phyloP scores from a whole-genome alignment of 2,888 invertebrate species.

The Sphecodes monilicornis region DNA sequence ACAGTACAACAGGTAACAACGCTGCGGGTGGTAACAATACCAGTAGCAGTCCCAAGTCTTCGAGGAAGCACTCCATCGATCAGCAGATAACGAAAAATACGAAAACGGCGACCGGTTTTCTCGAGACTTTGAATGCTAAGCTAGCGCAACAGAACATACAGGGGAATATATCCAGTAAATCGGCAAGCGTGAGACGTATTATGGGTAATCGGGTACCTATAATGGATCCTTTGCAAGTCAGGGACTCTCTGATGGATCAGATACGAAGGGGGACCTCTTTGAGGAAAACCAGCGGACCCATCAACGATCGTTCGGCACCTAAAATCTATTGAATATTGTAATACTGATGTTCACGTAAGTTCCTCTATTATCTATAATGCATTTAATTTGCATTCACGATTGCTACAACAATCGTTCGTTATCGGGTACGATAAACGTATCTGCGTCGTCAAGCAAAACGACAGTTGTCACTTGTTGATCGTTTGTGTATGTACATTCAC shows the following conservation, averaged over 20 bases:
- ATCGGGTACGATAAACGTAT: constrained; percentile 20
- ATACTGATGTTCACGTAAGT: constrained; percentile 59
- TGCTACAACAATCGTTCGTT: constrained; percentile 19
- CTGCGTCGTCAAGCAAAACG: constrained; percentile 23
- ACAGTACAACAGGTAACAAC: constrained; percentile 67
- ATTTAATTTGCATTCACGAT: constrained; percentile 39
- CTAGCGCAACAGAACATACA: constrained; percentile 87
- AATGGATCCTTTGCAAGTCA: constrained; percentile 81
- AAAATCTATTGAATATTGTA: constrained; percentile 89
- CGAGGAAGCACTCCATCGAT: constrained; percentile 83
- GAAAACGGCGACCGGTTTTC: constrained; percentile 86
- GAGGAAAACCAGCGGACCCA: constrained; percentile 90
- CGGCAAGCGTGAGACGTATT: constrained; percentile 81
- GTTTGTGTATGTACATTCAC: constrained; percentile 39
- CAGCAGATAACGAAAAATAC: constrained; percentile 85
- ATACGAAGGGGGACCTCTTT: constrained; percentile 94
- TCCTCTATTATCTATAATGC: constrained; percentile 52
- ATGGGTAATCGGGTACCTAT: constrained; percentile 83
- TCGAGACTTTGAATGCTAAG: constrained; percentile 93
- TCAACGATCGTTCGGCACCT: constrained; percentile 94
- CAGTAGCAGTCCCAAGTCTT: constrained; percentile 78
- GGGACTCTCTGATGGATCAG: constrained; percentile 96
- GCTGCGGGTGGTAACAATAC: constrained; percentile 62
- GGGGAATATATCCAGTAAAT: constrained; percentile 74
- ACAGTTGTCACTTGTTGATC: constrained; percentile 24